Base-by-base conservation (phyloP, 2,113 vertebrate species). In the Oryzias curvinotus region DNA sequence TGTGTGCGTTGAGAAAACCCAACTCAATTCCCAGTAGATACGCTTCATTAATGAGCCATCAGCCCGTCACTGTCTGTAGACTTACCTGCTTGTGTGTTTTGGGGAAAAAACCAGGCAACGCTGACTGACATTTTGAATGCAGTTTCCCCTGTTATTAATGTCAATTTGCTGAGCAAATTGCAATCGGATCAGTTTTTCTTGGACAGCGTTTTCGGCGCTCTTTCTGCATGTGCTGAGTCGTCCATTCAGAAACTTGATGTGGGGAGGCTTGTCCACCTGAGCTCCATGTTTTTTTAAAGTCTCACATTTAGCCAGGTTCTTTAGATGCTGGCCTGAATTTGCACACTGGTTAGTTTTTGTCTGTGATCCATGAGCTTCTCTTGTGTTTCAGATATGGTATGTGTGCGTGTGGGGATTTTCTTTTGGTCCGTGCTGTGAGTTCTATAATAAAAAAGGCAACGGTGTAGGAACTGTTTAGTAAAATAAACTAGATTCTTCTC, bases 121-220 rank as follows among this genome's bases (percentile, higher is more conserved):
- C 71, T 91, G 91, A 90, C 86, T 91, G 89, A 91, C 89, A 85
- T 84, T 83, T 88, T 89, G 88, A 88, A 88, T 89, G 84, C 77
- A 10, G 58, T 82, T 90, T 85, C 81, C 88, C 77, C 85, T 80
- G 85, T 89, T 90, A 90, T 90, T 91, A 91, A 90, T 90, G 87
- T 88, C 87, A 90, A 89, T 91, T 90, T 92, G 85, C 88, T 88
- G 68, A 71, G 85, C 85, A 90, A 91, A 90, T 91, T 90, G 89
- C 88, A 85, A 90, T 90, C 43, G 88, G 87, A 91, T 91, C 88
- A 78, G 89, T 91, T 91, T 91, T 88, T 90, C 88, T 91, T 91
- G 89, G 90, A 90, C 80, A 28, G 62, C 67, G 14, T 73, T 75
- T 78, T 68, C 48, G 48, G 70, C 28, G 77, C 74, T 88, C 87